These are phyloP conservation scores for Poecilia picta DNA, from an alignment of 2,797 vertebrate genomes.

Conservation along the genomic window DNA sequence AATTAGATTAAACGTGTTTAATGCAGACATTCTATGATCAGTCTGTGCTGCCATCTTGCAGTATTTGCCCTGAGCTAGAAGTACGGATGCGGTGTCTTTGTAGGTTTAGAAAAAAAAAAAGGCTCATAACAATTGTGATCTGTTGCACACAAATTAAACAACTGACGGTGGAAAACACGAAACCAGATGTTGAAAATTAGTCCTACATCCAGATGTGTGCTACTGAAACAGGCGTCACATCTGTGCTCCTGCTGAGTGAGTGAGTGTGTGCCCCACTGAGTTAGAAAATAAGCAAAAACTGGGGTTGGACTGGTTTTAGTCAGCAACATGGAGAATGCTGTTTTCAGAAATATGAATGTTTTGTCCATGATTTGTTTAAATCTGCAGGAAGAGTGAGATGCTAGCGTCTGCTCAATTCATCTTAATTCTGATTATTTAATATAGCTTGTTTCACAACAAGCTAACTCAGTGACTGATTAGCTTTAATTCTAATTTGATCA, in stretches of 20 bases:
- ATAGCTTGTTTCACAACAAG: background rate
- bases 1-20: background rate
- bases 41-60: background rate
- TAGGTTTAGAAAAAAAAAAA: background rate
- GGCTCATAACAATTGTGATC: background rate
- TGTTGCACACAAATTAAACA: background rate
- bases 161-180: background rate
- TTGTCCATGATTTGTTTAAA: background rate
- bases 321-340: background rate
- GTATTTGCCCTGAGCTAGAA: background rate
- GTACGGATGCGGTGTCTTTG: background rate
- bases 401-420: background rate
- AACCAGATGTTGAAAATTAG: background rate
- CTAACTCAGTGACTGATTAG: background rate
- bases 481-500: background rate
- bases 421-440: background rate
- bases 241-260: background rate
- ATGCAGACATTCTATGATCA: background rate
- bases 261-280: background rate
- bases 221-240: background rate
- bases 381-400: background rate
- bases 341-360: background rate
- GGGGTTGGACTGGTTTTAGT: background rate
- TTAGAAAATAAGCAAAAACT: background rate
- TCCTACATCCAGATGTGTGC: background rate